Evolutionary conservation across 2,888 invertebrate species (phyloP).

Genomic region (Melanostoma scalare): DNA sequence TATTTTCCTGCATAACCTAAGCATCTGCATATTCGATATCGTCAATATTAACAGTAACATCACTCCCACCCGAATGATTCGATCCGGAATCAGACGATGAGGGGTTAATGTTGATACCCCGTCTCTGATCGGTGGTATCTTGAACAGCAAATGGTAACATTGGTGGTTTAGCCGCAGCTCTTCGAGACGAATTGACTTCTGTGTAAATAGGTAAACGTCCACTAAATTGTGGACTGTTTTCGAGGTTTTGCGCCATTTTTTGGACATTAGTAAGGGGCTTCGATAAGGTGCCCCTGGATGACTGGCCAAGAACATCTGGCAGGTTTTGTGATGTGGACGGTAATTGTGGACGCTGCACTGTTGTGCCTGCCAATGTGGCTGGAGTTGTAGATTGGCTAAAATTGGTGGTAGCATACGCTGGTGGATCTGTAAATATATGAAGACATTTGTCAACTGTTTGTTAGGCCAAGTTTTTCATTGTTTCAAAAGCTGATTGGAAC

Average conservation of each 20-base stretch:
- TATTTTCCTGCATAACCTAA: constrained; percentile 65
- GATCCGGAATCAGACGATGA: constrained; percentile 78
- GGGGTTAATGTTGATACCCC: constrained; percentile 47
- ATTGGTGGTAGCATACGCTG: constrained; percentile 70
- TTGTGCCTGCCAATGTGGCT: constrained; percentile 7
- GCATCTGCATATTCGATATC: constrained; percentile 81
- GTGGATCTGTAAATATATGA: constrained; percentile 42
- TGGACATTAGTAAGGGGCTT: constrained; percentile 76
- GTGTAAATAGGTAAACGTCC: constrained; percentile 75
- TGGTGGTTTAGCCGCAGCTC: constrained; percentile 44
- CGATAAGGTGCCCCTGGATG: constrained; percentile 38
- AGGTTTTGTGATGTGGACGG: constrained; percentile 75
- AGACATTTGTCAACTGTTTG: background rate
- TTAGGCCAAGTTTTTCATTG: no score
- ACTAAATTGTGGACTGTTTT: constrained; percentile 77
- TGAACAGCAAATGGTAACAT: constrained; percentile 46
- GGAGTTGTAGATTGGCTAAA: constrained; percentile 29
- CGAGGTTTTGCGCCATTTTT: constrained; percentile 78
- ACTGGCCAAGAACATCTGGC: constrained; percentile 74
- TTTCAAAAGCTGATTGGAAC: no score
- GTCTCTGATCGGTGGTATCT: constrained; percentile 30
- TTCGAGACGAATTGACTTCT: constrained; percentile 61
- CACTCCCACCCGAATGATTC: constrained; percentile 82
- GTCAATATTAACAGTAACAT: constrained; percentile 81
- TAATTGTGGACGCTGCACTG: constrained; percentile 59